Evolutionary conservation across 2,888 invertebrate genomes (phyloP).

Genomic region (Brassicogethes aeneus): DNA sequence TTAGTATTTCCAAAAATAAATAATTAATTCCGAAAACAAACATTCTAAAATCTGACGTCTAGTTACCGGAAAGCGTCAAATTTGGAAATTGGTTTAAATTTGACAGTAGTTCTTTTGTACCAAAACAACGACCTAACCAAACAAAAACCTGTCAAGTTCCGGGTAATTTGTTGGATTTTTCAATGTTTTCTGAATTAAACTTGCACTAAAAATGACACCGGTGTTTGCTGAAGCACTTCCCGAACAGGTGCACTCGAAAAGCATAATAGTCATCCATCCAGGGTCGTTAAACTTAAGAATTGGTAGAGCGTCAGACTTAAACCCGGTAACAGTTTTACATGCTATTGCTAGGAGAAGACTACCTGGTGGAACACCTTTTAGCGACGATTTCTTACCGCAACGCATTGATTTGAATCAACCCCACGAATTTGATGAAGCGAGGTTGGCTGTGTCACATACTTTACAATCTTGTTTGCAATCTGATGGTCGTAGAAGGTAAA

Average conservation of each 20-base stretch:
- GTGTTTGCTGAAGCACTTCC: constrained; percentile 11
- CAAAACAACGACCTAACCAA: too few species aligned
- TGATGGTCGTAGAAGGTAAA: constrained; percentile 59
- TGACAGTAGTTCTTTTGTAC: too few species aligned
- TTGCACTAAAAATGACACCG: background rate
- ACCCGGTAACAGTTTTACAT: constrained; percentile 78
- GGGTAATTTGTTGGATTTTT: too few species aligned
- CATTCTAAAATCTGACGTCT: too few species aligned
- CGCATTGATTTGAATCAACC: constrained; percentile 56
- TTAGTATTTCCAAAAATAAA: too few species aligned
- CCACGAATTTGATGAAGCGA: constrained; percentile 75
- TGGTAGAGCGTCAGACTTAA: constrained; percentile 82
- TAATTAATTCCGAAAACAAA: too few species aligned
- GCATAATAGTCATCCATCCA: constrained; percentile 89
- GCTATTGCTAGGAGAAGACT: constrained; percentile 67
- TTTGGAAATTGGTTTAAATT: too few species aligned
- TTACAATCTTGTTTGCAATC: constrained; percentile 81
- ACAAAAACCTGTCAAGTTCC: too few species aligned
- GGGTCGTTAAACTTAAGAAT: constrained; percentile 84
- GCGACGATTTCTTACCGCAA: constrained; percentile 49
- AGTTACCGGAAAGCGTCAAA: too few species aligned
- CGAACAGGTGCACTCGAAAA: constrained; percentile 61
- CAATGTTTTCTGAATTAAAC: too few species aligned
- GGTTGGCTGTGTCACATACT: constrained; percentile 74
- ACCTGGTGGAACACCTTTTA: constrained; percentile 34